Base-by-base conservation (phyloP, 2,113 vertebrate genomes). In the Paralichthys olivaceus region DNA sequence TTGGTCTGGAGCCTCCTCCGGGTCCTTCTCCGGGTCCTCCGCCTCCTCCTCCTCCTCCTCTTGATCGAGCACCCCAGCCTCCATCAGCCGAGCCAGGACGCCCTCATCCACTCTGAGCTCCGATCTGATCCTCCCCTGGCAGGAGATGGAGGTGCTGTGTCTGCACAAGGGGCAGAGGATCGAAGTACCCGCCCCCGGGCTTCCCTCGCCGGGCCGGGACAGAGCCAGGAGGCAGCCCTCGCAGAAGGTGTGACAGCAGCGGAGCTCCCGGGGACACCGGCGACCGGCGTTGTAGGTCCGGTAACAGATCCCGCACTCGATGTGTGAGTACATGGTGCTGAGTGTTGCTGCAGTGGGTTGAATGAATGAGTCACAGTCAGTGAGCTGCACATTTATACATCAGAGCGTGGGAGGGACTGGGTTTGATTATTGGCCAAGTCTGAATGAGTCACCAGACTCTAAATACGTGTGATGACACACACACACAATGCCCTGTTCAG, bases 281-380 rank as follows among this genome's bases (percentile, higher is more conserved):
- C 73, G 85, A 9, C 76, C 86, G 0, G 77, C 32, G 87, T 93
- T 94, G 54, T 86, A 95, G 53, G 23, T 56, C 56, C 45, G 65
- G 88, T 93, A 95, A 79, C 94, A 95, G 65, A 95, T 72, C 13
- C 90, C 92, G 76, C 94, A 95, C 84, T 95, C 94, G 0, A 92
- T 62, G 23, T 94, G 93, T 26, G 90, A 77, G 55, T 22, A 75
- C 94, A 95, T 94, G 0, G 0, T 4, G 25, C 1, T 13, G 53
- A 2, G 17, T 7, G 49, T 2, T 8, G 6, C 20, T 20, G 49
- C 15, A 19, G 15, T 4, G 15, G 17, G 5, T 5, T 47, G 15
- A 25, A 19, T 67, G 43, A 80, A 64, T 72, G 47, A 28, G 49
- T 9, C 12, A 3, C 55, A 70, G 7, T 6, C 19, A 2, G 20